phyloP scores from a whole-genome alignment of 2,888 invertebrate species.

The Lasius fuliginosus region DNA sequence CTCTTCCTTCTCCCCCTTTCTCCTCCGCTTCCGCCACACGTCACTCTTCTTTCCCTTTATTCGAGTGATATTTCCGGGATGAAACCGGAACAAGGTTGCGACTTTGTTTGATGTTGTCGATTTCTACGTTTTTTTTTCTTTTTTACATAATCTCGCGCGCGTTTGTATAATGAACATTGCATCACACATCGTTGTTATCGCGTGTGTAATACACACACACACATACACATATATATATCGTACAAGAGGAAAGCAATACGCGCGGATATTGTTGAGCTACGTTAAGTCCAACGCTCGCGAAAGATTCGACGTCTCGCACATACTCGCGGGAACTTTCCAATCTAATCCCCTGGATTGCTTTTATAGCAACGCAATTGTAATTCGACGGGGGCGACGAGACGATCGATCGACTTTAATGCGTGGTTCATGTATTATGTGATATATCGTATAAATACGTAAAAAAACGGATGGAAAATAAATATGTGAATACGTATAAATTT shows the following conservation, averaged over 20 bases:
- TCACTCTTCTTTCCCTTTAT: background rate
- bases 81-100: background rate
- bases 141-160: conserved; percentile 11
- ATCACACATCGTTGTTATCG: conserved; percentile 15
- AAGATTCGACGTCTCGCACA: background rate
- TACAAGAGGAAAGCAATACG: conserved; percentile 3
- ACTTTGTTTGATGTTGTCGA: background rate
- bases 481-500: conserved; percentile 67
- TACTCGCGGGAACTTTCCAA: background rate
- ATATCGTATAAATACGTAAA: conserved; percentile 68
- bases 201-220: background rate
- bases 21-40: background rate
- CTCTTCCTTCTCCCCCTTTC: background rate
- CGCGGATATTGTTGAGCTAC: background rate
- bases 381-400: conserved; percentile 31
- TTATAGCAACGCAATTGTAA: conserved; percentile 7
- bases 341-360: background rate
- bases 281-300: background rate
- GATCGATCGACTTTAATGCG: conserved; percentile 57
- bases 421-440: conserved; percentile 74
- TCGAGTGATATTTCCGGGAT: background rate
- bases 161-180: conserved; percentile 13
- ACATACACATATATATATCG: background rate
- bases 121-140: background rate
- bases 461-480: conserved; percentile 70